Evolutionary conservation across 2,888 invertebrate genomes (phyloP), one percentile per base, ranked within the genome.

Genomic region (Pseudoips prasinana): DNA sequence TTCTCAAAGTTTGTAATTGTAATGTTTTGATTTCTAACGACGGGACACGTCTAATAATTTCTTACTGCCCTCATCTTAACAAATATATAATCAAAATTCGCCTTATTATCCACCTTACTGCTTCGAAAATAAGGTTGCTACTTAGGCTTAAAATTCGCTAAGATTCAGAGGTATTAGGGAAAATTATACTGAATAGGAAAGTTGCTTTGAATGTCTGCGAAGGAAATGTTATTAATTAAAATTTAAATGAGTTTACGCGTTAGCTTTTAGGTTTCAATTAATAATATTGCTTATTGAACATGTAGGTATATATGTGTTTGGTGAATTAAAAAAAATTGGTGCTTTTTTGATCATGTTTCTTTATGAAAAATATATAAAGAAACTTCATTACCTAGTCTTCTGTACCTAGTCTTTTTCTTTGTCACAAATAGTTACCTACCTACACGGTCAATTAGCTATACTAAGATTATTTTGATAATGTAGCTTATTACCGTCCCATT

Each of bases 1-100:
- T 26, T 33, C 32, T 26, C 60, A 56, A 62, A 65, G 62, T 62
- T 65, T 63, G 43, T 65, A 72, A 81, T 65, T 63, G 43, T 65
- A 72, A 81, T 76, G 75, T 82, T 83, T 83, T 82, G 84, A 82
- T 84, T 84, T 80, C 74, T 73, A 82, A 82, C 77, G 78, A 78
- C 70, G 78, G 72, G 64, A 79, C 79, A 77, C 65, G 73, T 78
- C 75, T 76, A 72, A 79, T 82, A 81, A 77, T 74, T 79, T 62
- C 76, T 69, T 58, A 58, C 44, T 43, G 51, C 46, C 53, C 39
- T 36, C 25, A n/a, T 18, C 36, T 49, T 28, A 37, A 39, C 39
- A 40, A 38, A 49, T 37, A 30, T 33, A 26, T 33, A 25, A 24
- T 19, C 0, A 1, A 8, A 32, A 27, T 8, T 27, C 34, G 47